Base-by-base conservation (phyloP, 1,140 invertebrate genomes). In the Cyphomyrmex costatus region DNA sequence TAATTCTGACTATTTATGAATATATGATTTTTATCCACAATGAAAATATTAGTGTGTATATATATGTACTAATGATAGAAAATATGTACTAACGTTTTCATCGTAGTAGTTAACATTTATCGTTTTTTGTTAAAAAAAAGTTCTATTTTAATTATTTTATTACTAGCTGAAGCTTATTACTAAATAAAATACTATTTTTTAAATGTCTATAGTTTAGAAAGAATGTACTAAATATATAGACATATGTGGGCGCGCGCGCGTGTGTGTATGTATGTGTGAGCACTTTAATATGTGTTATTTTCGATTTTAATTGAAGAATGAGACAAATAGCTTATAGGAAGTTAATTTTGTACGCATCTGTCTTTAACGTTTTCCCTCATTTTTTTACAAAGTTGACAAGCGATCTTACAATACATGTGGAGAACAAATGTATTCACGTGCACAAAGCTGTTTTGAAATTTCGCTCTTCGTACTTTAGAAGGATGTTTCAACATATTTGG, bases 401-500 rank as follows among this genome's bases (percentile, higher is more conserved):
- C 93, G 97, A 97, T 94, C 92, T 97, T 10, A 96, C 95, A 63
- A 96, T 97, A 90, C 91, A 96, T 90, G 96, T 97, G 2, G 96
- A 97, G 84, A 96, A 95, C 2, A 96, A 96, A 92, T 91, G 95
- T 53, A 97, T 97, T 90, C 92, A 96, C 93, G 97, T 97, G 21
- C 97, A 97, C 91, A 97, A 97, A 91, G 95, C 96, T 33, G 94
- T 97, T 21, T 91, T 96, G 46, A 96, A 96, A 91, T 96, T 96
- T 89, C 95, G 97, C 46, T 97, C 96, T 93, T 95, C 97, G 76
- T 96, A 97, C 92, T 97, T 97, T 90, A 94, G 96, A 58, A 96
- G 96, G 3, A 97, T 97, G 97, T 97, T 97, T 91, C 95, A 96
- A 90, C 95, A 96, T 7, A 96, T 96, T 89, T 97, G 97, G 97